Base-by-base conservation (phyloP, 2,888 invertebrate species). In the Lasioglossum leucozonium region DNA sequence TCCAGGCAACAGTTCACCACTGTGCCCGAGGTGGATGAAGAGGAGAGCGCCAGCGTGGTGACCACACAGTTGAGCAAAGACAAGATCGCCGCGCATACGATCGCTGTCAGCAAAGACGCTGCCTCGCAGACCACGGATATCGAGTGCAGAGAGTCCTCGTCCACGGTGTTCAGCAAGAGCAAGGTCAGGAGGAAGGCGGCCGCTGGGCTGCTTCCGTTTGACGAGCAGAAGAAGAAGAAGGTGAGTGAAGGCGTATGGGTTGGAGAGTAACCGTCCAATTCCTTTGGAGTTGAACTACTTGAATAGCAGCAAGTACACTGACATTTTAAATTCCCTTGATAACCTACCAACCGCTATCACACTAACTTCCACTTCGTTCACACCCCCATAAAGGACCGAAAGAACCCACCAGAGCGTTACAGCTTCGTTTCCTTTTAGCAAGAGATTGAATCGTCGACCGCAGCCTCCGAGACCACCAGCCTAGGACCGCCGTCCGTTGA, bases 41-140 rank as follows among this genome's bases (percentile, higher is more conserved):
- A 92, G n/a, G 88, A 88, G 0, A 83, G 69, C 1, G 37, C 67
- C 6, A 40, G 84, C 62, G 94, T 94, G 2, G 95, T 94, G 86
- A 94, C 94, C 2, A 93, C 94, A 3, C 95, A 95, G 84, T 94
- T 94, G 82, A 94, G 94, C 0, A 88, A 93, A 37, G 94, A 93
- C 42, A 94, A 92, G 76, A 88, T 91, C 8, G 88, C 89, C n/a
- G 91, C 89, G 69, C 92, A 90, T 79, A 89, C 78, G 10, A 83
- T 87, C 2, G 84, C 89, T 4, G 22, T 87, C n/a, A 95, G 95
- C 78, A 95, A 94, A 86, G 96, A 96, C 87, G 96, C 95, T 0
- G 95, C 96, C 6, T 96, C 96, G 73, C 96, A 96, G 91, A 96
- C 96, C 13, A 93, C 92, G 22, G 94, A 94, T 42, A 87, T 93